phyloP scores from a whole-genome alignment of 2,113 vertebrate genomes.

The Entelurus aequoreus region DNA sequence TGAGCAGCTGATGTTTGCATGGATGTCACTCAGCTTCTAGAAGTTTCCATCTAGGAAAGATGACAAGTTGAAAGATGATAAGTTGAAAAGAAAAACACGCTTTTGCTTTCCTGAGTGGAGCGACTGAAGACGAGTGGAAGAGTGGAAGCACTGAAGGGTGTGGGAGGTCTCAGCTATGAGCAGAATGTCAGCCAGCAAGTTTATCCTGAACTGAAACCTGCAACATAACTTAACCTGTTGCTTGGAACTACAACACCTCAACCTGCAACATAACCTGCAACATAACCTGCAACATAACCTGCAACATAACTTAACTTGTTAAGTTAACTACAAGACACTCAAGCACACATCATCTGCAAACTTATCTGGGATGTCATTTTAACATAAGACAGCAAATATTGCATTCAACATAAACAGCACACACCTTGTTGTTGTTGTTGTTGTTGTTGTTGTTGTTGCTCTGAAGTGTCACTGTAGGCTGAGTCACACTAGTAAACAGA shows the following conservation, averaged over 20 bases:
- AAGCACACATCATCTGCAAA: too few species aligned
- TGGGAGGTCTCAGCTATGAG: slow-evolving; percentile 41
- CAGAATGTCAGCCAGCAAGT: slow-evolving; percentile 62
- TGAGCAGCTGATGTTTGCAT: slow-evolving; percentile 4
- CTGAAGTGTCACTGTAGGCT: neutral
- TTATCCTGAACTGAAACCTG: slow-evolving; percentile 37
- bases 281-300: too few species aligned
- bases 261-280: too few species aligned
- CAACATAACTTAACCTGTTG: too few species aligned
- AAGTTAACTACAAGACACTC: too few species aligned
- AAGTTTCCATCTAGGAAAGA: neutral
- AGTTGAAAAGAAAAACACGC: neutral
- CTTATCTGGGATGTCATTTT: neutral
- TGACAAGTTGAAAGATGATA: too few species aligned
- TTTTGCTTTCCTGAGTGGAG: neutral
- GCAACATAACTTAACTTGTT: too few species aligned
- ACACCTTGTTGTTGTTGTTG: too few species aligned
- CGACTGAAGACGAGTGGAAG: slow-evolving; percentile 14
- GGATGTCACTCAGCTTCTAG: neutral
- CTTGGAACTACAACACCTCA: too few species aligned
- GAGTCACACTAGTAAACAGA: neutral
- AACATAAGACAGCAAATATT: neutral
- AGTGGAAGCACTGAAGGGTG: slow-evolving; percentile 44
- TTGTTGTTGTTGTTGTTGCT: neutral
- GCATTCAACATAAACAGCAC: too few species aligned